Evolutionary conservation across 1,140 invertebrate genomes (phyloP).

Genomic region (Anoplolepis gracilipes): DNA sequence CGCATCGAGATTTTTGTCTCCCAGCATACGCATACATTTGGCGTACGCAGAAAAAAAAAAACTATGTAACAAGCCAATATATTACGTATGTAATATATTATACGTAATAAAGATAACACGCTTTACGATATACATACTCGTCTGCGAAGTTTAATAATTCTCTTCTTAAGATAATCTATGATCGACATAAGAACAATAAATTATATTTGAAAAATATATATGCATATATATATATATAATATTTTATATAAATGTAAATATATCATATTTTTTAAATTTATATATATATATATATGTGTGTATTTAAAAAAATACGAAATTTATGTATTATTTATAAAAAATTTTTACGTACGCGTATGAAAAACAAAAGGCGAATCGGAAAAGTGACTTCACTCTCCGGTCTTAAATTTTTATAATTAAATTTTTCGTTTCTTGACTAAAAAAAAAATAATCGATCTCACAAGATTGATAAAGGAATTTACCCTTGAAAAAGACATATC

Average conservation of each 20-base stretch:
- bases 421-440: not conserved
- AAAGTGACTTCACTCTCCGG: no score
- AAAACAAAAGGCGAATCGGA: not conserved
- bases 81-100: slow-evolving; percentile 48
- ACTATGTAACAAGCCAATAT: not conserved
- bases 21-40: not conserved
- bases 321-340: not conserved
- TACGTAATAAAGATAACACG: slow-evolving; percentile 40
- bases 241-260: no score
- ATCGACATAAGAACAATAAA: not conserved
- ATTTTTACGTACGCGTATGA: not conserved
- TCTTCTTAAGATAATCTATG: not conserved
- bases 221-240: no score
- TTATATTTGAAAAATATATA: no score
- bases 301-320: not conserved
- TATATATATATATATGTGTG: no score
- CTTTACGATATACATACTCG: not conserved
- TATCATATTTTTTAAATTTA: no score
- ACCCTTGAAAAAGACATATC: not conserved
- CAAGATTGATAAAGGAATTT: not conserved
- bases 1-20: slow-evolving; percentile 24
- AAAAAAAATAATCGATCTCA: not conserved
- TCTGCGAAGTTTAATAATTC: not conserved
- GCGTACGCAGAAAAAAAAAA: not conserved
- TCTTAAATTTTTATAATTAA: no score